phyloP scores from a whole-genome alignment of 2,113 vertebrate species.

The Notothenia rossii region DNA sequence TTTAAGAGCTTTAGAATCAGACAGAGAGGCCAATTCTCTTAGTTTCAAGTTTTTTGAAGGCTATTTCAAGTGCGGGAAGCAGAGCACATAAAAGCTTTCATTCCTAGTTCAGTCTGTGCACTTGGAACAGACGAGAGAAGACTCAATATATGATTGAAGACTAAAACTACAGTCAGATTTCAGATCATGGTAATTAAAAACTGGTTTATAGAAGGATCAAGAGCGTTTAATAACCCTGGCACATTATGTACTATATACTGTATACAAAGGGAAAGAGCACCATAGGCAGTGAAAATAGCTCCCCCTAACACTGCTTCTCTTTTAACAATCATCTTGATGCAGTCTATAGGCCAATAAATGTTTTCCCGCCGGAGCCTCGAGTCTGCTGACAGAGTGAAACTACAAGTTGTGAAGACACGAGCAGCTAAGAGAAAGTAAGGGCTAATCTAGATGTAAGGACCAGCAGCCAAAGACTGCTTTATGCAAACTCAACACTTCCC shows the following conservation, averaged over 20 bases:
- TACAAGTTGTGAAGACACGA: constrained; percentile 67
- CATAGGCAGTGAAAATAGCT: constrained; percentile 28
- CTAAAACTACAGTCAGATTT: too few species aligned
- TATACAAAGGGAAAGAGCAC: constrained; percentile 1
- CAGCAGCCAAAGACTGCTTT: constrained; percentile 65
- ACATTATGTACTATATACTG: not conserved
- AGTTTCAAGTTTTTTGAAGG: too few species aligned
- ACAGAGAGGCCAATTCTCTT: too few species aligned
- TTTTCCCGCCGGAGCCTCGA: constrained; percentile 56
- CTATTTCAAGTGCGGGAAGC: too few species aligned
- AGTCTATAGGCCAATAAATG: constrained; percentile 66
- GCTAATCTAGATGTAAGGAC: constrained; percentile 66
- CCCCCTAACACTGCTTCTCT: constrained; percentile 37
- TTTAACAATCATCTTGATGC: constrained; percentile 56
- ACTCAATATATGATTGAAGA: too few species aligned
- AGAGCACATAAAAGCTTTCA: too few species aligned
- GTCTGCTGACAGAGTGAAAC: constrained; percentile 72
- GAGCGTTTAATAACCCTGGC: constrained; percentile 4
- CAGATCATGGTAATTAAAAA: too few species aligned
- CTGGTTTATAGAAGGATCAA: not conserved
- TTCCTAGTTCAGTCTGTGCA: too few species aligned
- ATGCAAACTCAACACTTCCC: constrained; percentile 67
- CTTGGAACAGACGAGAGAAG: too few species aligned
- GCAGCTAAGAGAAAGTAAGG: constrained; percentile 51
- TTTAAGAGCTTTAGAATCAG: too few species aligned